Evolutionary conservation across 2,888 invertebrate species (phyloP).

Genomic region (Nezara viridula): DNA sequence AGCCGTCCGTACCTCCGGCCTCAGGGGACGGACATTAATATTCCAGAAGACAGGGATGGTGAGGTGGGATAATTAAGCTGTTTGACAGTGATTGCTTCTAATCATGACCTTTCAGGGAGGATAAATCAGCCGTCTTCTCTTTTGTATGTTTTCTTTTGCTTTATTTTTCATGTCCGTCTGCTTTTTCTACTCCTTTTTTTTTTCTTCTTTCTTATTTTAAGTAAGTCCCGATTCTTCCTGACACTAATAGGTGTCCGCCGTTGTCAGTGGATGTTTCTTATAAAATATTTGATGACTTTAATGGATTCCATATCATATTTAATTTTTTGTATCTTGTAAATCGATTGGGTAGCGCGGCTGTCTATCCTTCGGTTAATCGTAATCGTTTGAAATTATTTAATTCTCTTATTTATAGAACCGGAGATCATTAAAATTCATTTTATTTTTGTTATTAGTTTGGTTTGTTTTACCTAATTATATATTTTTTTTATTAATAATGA

Average conservation of each 20-base stretch:
- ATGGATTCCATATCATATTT: slow-evolving; percentile 20
- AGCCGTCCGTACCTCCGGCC: neutral
- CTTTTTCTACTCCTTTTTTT: neutral
- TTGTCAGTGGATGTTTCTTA: neutral
- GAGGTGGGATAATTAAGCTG: slow-evolving; percentile 36
- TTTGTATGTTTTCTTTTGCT: slow-evolving; percentile 19
- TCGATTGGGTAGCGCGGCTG: neutral
- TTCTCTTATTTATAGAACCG: no score
- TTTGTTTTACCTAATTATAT: no score
- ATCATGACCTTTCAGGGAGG: slow-evolving; percentile 18
- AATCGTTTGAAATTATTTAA: neutral
- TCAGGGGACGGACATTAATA: neutral
- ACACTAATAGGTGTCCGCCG: slow-evolving; percentile 26
- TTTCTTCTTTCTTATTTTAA: neutral
- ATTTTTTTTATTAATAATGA: no score
- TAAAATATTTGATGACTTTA: slow-evolving; percentile 28
- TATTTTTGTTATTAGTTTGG: no score
- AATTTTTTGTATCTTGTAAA: neutral
- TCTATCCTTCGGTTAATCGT: neutral
- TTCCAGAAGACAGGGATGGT: neutral
- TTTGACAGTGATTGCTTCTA: slow-evolving; percentile 42
- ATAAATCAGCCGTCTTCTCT: slow-evolving; percentile 28
- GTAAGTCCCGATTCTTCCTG: slow-evolving; percentile 12
- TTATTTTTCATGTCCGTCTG: neutral
- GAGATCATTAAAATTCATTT: no score